These are phyloP conservation scores for Sceloporus tristichus DNA, from an alignment of 2,113 vertebrate genomes.

Conservation along the genomic window DNA sequence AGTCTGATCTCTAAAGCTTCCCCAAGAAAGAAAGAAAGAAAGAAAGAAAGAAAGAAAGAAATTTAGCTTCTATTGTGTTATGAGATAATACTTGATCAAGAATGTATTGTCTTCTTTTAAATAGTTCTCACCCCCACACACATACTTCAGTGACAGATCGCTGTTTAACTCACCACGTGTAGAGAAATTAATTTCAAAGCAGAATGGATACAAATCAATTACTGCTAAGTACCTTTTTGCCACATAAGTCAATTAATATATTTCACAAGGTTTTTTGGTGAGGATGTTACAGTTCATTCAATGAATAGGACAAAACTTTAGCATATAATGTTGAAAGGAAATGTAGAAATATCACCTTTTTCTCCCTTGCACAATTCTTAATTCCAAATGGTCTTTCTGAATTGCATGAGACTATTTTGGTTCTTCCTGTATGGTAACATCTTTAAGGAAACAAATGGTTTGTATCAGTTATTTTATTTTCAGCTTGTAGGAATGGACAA, in stretches of 20 bases:
- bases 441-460: neutral
- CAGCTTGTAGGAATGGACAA: neutral
- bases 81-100: neutral
- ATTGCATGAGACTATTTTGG: neutral
- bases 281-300: neutral
- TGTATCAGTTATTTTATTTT: neutral
- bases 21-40: too few species aligned
- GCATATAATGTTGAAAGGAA: neutral
- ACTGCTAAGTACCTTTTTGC: neutral
- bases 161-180: neutral
- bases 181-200: conserved; percentile 13
- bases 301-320: neutral
- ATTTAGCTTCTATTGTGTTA: neutral
- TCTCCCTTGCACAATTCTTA: neutral
- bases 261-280: conserved; percentile 2
- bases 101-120: neutral
- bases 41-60: too few species aligned
- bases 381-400: neutral
- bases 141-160: neutral
- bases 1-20: neutral
- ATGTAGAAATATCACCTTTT: neutral
- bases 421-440: too few species aligned
- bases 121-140: neutral
- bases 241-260: neutral
- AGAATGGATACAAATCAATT: conserved; percentile 3